These are phyloP conservation scores for Macrochelys suwanniensis DNA, from an alignment of 2,797 vertebrate species.

Conservation along the genomic window DNA sequence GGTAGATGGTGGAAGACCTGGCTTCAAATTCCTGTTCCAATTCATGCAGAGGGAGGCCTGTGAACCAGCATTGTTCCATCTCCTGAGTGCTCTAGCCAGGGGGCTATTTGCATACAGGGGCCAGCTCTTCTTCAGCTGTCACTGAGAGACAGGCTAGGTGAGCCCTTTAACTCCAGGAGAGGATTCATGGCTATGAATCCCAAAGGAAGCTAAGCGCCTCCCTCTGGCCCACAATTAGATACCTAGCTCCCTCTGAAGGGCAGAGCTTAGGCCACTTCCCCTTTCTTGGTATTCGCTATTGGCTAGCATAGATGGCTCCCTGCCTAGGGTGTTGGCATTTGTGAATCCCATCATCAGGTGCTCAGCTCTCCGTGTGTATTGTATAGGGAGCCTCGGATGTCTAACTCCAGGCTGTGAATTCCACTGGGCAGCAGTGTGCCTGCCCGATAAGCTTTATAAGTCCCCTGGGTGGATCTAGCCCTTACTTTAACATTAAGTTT, in stretches of 20 bases:
- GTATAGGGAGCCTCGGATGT: neutral
- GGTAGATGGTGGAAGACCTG: neutral
- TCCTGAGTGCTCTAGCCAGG: neutral
- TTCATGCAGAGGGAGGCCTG: neutral
- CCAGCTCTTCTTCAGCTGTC: neutral
- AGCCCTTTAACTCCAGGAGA: neutral
- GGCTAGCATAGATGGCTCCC: neutral
- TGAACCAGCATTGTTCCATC: neutral
- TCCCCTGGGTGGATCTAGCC: neutral
- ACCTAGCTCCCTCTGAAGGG: neutral
- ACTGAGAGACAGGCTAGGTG: neutral
- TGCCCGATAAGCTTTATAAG: neutral
- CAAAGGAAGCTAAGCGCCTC: neutral
- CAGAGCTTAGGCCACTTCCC: neutral
- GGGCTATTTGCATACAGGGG: neutral
- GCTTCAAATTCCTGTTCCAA: neutral
- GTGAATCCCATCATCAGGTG: neutral
- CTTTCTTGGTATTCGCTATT: neutral
- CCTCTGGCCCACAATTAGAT: neutral
- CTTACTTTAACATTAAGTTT: neutral
- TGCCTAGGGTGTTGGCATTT: neutral
- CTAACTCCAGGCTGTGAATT: no score
- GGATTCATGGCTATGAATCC: neutral
- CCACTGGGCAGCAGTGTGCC: neutral
- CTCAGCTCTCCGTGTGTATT: neutral